phyloP scores from a whole-genome alignment of 2,888 invertebrate genomes.

The Brachylomia viminalis region DNA sequence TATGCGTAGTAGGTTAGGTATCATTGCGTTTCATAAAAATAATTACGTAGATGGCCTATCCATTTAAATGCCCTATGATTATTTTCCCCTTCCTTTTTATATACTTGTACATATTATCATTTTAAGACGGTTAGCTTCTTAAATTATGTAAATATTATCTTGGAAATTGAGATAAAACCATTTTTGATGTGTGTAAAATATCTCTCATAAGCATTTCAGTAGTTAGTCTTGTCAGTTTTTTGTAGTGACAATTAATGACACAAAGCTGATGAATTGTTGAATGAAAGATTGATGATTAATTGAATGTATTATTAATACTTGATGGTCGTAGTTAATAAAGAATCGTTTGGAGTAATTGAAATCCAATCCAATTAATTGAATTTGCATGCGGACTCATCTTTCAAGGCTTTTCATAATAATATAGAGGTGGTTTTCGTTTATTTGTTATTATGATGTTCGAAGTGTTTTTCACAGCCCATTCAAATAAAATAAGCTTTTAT shows the following conservation, averaged over 20 bases:
- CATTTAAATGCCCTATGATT: background rate
- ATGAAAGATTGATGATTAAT: constrained; percentile 13
- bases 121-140: too few relatives aligned
- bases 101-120: too few relatives aligned
- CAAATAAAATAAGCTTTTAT: background rate
- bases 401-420: background rate
- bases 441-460: background rate
- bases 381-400: background rate
- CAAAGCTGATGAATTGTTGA: background rate
- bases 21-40: background rate
- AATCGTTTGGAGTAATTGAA: constrained; percentile 13
- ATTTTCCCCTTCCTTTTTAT: too few relatives aligned
- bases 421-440: background rate
- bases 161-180: background rate
- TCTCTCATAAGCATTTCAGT: background rate
- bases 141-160: too few relatives aligned
- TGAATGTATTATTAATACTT: constrained; percentile 26
- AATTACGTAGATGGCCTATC: background rate
- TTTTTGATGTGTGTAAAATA: background rate
- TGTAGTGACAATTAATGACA: background rate
- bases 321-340: background rate
- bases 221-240: background rate
- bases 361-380: background rate
- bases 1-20: background rate
- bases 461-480: background rate